phyloP scores from a whole-genome alignment of 2,888 invertebrate genomes.

The Heliconius hortense region DNA sequence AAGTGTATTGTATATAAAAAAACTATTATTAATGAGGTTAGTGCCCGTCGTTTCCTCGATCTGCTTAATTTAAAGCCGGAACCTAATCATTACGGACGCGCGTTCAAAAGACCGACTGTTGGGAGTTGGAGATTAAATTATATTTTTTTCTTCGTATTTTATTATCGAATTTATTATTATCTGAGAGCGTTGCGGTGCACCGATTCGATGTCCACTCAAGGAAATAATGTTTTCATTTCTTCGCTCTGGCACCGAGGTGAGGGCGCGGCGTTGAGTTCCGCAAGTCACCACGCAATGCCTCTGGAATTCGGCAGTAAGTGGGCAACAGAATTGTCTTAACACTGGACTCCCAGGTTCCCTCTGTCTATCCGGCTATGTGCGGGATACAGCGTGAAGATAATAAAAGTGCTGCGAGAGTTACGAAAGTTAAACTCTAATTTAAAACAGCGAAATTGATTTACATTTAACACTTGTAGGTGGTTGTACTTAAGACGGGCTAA shows the following conservation, averaged over 20 bases:
- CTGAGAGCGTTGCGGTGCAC: not conserved
- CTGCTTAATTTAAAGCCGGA: constrained; percentile 35
- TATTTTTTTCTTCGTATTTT: not conserved
- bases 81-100: constrained; percentile 29
- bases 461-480: not conserved
- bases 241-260: no score
- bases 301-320: no score
- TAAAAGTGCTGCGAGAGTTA: not conserved
- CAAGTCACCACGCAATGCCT: no score
- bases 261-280: no score
- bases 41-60: constrained; percentile 29
- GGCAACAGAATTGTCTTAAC: no score
- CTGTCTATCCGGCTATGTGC: no score
- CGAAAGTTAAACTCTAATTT: not conserved
- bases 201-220: no score
- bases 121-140: not conserved
- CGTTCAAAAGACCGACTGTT: constrained; percentile 19
- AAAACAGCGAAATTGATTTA: not conserved
- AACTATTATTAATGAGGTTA: constrained; percentile 20
- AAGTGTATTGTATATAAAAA: not conserved
- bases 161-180: not conserved
- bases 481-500: constrained; percentile 1
- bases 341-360: no score
- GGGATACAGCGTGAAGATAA: no score
- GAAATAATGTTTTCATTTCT: no score